Conservation (phyloP, 2,797 vertebrate genomes). For the Silurus lanzhouensis region DNA sequence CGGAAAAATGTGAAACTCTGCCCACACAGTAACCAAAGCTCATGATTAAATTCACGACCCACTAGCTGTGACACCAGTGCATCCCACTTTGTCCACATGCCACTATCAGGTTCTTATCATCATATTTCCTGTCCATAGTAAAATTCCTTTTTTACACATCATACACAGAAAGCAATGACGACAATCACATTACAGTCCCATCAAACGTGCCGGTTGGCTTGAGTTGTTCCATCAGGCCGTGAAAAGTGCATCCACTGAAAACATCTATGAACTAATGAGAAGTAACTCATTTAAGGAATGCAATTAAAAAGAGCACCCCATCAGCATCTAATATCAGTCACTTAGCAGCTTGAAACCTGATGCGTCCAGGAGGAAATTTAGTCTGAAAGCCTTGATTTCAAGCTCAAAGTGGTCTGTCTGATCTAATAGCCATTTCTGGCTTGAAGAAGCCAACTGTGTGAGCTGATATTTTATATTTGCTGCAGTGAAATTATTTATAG, state of each 20-base stretch:
- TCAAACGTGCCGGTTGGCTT: neutral
- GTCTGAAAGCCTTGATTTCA: conserved; percentile 10
- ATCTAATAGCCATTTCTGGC: neutral
- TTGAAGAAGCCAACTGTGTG: neutral
- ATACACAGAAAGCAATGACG: neutral
- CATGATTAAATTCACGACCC: no score
- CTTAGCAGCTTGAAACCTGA: neutral
- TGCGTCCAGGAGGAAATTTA: neutral
- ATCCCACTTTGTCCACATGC: neutral
- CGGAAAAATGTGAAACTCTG: neutral
- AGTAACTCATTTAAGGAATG: conserved; percentile 26
- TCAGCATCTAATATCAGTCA: conserved; percentile 21
- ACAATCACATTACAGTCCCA: neutral
- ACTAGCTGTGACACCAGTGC: neutral
- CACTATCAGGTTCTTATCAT: neutral
- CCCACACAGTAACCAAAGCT: neutral
- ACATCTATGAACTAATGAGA: conserved; percentile 20
- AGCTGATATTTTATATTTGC: neutral
- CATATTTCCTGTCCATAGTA: neutral
- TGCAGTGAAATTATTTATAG: neutral
- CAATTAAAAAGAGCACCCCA: conserved; percentile 18
- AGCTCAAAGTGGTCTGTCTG: conserved; percentile 11
- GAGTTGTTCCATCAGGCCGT: neutral
- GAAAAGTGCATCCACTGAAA: neutral
- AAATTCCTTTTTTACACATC: neutral